Evolutionary conservation across 2,888 invertebrate genomes (phyloP), one percentile per base, ranked within the genome.

Genomic region (Plebejus melissa): DNA sequence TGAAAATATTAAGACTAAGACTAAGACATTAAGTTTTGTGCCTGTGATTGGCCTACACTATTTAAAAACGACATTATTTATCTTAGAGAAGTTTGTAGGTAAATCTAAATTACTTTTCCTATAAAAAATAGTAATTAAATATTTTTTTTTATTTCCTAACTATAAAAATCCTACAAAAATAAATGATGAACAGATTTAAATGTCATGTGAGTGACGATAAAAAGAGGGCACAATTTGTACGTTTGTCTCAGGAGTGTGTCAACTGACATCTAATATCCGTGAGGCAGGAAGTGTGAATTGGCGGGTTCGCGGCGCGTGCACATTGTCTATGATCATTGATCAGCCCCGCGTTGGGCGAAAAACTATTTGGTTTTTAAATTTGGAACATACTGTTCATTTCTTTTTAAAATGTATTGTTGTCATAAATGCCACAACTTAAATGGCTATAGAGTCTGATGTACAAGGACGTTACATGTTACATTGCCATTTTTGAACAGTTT

Each of bases 221-320:
- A 70, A 70, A 70, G 46, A 70, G 46, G 50, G 13, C 13, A 72
- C 28, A 72, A 72, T 54, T 72, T 72, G 50, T 72, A 54, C 50
- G 50, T 50, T 50, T 72, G 72, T 72, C 32, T 50, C 50, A 72
- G 72, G 32, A 72, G 50, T 74, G 58, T 69, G 75, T 76, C 77
- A 77, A 75, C 71, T 76, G 80, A 77, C 76, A 80, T 76, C 36
- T 28, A 70, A 80, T 79, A 77, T 79, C 76, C 80, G 82, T 81
- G 81, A 74, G 80, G 78, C 79, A 84, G 87, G 87, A 87, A 85
- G 84, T 83, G 79, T 74, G 80, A 84, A 87, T 86, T 85, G 85
- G 81, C 77, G 77, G 80, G 77, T 81, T 82, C 81, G 78, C 76
- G 80, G 74, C 81, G 82, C 87, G 86, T 85, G 86, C 80, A 78